Evolutionary conservation across 2,797 vertebrate genomes (phyloP).

Genomic region (Discoglossus pictus): DNA sequence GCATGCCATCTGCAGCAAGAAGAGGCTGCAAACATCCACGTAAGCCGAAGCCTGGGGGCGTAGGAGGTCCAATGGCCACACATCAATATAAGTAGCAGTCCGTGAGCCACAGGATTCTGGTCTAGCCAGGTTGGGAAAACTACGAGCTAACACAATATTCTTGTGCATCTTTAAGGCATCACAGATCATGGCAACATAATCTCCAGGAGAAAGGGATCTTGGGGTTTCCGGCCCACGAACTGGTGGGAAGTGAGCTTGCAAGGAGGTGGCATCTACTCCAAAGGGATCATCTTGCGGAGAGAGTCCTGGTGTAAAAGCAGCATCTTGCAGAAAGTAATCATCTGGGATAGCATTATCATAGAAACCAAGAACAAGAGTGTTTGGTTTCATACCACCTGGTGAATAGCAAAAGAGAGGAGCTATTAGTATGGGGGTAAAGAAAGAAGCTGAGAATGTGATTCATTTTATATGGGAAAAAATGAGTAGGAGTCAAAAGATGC

Average conservation of each 20-base stretch:
- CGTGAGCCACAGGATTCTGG: slow-evolving; percentile 67
- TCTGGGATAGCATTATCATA: slow-evolving; percentile 83
- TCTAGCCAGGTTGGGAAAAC: slow-evolving; percentile 78
- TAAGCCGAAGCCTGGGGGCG: slow-evolving; percentile 71
- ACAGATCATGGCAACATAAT: slow-evolving; percentile 85
- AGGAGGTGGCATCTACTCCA: slow-evolving; percentile 77
- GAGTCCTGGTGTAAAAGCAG: slow-evolving; percentile 70
- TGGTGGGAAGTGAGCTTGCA: slow-evolving; percentile 85
- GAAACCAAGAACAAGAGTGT: slow-evolving; percentile 86
- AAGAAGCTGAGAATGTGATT: no score
- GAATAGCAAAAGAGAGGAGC: background rate
- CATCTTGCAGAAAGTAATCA: slow-evolving; percentile 86
- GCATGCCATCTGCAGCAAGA: slow-evolving; percentile 91
- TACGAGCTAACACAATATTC: slow-evolving; percentile 85
- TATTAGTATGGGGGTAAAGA: background rate
- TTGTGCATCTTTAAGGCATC: slow-evolving; percentile 92
- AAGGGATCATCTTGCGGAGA: slow-evolving; percentile 70
- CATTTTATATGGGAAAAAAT: no score
- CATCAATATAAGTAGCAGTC: slow-evolving; percentile 77
- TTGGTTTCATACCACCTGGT: slow-evolving; percentile 91
- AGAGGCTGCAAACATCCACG: slow-evolving; percentile 87
- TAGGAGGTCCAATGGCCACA: slow-evolving; percentile 89
- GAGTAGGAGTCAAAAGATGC: no score
- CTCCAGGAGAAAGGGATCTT: slow-evolving; percentile 74
- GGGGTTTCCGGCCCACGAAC: slow-evolving; percentile 77